Base-by-base conservation (phyloP, 2,113 vertebrate genomes). In the Passer domesticus region DNA sequence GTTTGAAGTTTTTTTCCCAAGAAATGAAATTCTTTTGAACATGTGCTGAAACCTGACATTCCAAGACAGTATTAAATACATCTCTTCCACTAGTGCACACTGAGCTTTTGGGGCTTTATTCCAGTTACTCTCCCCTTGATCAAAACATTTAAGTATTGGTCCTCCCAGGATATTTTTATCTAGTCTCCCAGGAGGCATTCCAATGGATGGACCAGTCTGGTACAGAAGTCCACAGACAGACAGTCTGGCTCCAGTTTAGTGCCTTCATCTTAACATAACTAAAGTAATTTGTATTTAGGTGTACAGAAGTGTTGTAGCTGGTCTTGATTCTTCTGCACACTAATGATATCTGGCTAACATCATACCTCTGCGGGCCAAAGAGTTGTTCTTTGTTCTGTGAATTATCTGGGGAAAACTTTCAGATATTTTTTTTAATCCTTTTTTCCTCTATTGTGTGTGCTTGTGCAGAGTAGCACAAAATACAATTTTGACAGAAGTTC, bases 231-330 rank as follows among this genome's bases (percentile, higher is more conserved):
- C 92, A 83, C 77, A 97, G 97, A 94, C 98, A 98, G 98, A 98
- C 97, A 97, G 97, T 96, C 98, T 98, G 98, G 97, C 98, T 98
- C 97, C 97, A 96, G 55, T 96, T 94, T 96, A 96, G 97, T 94
- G 95, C 85, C 94, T 96, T 89, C 68, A 22, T 92, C 81, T 90
- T 96, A 96, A 90, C 11, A 3, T 74, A 89, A 88, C 96, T 95
- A 72, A 96, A 97, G 82, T 92, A 58, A 70, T 96, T 97, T 94
- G 96, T 95, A 91, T 98, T 97, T 97, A 93, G 96, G 94, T 97
- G 90, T 47, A 96, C 91, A 93, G 83, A 97, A 94, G 39, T 89
- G 55, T 91, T 33, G 30, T 95, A 84, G 86, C 95, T 95, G 84
- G 62, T 91, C 91, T 89, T 92, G 80, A 85, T 68, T 95, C 82